Conservation (phyloP, 2,888 invertebrate genomes). For the Acrobasis consociella region DNA sequence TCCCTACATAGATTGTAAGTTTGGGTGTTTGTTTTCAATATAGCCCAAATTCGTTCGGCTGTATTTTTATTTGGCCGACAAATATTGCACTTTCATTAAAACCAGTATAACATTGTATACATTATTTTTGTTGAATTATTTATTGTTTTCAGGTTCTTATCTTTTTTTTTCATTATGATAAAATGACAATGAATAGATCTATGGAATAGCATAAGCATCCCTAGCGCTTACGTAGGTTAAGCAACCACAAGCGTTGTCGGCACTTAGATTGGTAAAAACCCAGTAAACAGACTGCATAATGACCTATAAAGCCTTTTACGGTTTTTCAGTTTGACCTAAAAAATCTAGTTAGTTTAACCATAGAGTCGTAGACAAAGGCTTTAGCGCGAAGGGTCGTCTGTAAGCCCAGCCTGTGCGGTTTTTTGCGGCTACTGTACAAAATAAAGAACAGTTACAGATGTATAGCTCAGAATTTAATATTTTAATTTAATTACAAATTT, state of each 20-base stretch:
- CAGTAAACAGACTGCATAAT: not conserved
- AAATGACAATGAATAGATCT: too few relatives aligned
- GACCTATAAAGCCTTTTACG: not conserved
- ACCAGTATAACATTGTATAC: not conserved
- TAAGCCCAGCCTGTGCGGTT: not conserved
- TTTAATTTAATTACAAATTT: too few relatives aligned
- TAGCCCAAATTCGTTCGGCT: not conserved
- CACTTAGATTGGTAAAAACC: too few relatives aligned
- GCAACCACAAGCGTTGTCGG: too few relatives aligned
- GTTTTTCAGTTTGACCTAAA: conserved; percentile 1
- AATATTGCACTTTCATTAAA: not conserved
- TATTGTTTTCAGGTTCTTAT: too few relatives aligned
- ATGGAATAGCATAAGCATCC: too few relatives aligned
- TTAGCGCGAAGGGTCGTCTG: conserved; percentile 11
- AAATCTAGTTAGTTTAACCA: conserved; percentile 9
- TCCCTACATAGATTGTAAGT: not conserved
- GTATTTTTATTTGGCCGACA: not conserved
- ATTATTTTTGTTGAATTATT: not conserved
- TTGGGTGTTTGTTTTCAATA: conserved; percentile 10
- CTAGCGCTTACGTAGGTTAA: too few relatives aligned
- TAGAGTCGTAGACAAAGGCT: conserved; percentile 5
- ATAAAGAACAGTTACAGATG: not conserved
- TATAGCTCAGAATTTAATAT: not conserved
- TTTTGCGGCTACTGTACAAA: conserved; percentile 8
- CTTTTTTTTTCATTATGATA: too few relatives aligned